A percentile compares a stretch with the other conserved stretches of the same genome.
Conservation (phyloP, 2,797 vertebrate species). For the Galagoides demidoff region DNA sequence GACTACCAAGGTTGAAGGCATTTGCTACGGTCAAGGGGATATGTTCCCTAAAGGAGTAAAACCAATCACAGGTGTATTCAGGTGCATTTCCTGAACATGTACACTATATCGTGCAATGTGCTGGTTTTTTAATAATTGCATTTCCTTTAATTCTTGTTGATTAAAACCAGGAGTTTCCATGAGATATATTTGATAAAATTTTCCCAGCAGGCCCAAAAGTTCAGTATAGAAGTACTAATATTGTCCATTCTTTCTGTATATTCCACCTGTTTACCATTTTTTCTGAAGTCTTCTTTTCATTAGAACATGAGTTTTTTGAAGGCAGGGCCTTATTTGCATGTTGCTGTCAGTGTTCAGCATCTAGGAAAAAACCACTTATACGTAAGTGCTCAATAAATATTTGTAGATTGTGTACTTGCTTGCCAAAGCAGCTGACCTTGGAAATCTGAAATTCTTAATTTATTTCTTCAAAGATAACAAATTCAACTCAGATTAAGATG, state of each 20-base stretch:
- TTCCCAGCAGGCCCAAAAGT: constrained; percentile 21
- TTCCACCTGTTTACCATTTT: background rate
- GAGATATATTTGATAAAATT: background rate
- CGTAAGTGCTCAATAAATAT: background rate
- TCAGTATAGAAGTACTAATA: background rate
- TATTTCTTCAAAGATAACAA: constrained; percentile 18
- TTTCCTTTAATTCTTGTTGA: constrained; percentile 21
- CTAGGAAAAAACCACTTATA: background rate
- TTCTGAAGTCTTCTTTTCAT: background rate
- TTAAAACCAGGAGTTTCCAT: background rate
- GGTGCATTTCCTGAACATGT: background rate
- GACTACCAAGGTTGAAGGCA: background rate
- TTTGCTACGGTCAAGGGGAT: background rate
- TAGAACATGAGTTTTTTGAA: background rate
- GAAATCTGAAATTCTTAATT: constrained; percentile 33
- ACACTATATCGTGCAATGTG: background rate
- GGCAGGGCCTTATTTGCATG: background rate
- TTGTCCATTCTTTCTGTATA: background rate
- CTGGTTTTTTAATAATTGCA: constrained; percentile 19
- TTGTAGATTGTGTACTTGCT: background rate
- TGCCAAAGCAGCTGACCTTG: background rate
- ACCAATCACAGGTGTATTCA: background rate
- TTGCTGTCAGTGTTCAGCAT: background rate
- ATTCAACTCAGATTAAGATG: background rate
- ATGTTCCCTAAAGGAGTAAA: constrained; percentile 26